These are phyloP conservation scores for Harpagoxenus sublaevis DNA, from an alignment of 2,888 invertebrate genomes.

Conservation along the genomic window DNA sequence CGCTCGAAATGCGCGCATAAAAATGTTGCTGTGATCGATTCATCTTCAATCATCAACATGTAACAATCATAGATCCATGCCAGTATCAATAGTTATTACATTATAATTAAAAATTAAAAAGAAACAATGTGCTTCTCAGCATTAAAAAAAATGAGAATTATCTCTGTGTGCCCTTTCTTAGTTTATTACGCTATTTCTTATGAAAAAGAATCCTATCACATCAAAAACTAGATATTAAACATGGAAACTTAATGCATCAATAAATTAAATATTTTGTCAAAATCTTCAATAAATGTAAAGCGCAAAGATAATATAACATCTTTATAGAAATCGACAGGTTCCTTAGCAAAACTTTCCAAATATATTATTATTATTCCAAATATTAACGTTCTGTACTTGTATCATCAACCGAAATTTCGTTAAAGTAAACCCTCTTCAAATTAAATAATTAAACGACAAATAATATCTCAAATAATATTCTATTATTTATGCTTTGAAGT, in stretches of 20 bases:
- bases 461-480: not conserved
- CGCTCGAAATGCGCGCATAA: not conserved
- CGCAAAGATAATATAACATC: not conserved
- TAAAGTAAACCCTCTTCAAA: not conserved
- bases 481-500: not conserved
- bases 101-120: not conserved
- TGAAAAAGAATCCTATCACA: not conserved
- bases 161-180: not conserved
- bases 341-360: not conserved
- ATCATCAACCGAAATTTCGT: not conserved
- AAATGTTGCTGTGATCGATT: not conserved
- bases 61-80: not conserved
- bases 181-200: not conserved
- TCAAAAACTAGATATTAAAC: not conserved
- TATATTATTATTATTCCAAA: not conserved
- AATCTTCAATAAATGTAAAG: not conserved
- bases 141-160: not conserved
- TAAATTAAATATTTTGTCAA: not conserved
- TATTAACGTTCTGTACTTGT: not conserved
- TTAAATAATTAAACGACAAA: slow-evolving; percentile 17
- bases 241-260: not conserved
- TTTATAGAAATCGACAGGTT: not conserved
- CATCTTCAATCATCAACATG: not conserved
- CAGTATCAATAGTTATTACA: not conserved
- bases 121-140: not conserved